Conservation (phyloP, 2,797 vertebrate genomes). For the Ctenopoma multispine region DNA sequence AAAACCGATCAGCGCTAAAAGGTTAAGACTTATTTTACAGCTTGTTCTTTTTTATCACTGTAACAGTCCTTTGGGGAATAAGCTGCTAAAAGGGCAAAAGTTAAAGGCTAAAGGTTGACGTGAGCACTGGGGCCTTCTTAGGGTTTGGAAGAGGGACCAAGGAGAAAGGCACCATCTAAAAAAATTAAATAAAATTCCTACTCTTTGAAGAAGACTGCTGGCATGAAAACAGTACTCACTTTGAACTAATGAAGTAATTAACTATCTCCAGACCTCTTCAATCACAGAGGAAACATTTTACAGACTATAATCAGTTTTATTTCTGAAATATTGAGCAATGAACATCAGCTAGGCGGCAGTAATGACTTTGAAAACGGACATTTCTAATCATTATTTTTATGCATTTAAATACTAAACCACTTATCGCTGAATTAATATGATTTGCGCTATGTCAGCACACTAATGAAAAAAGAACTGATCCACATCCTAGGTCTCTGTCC, state of each 20-base stretch:
- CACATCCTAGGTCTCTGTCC: constrained; percentile 24
- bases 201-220: constrained; percentile 16
- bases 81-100: constrained; percentile 38
- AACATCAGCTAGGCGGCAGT: constrained; percentile 50
- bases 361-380: constrained; percentile 57
- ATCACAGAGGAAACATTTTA: constrained; percentile 51
- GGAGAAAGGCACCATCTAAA: background rate
- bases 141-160: constrained; percentile 24
- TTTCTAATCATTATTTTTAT: constrained; percentile 46
- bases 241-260: constrained; percentile 60
- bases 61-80: constrained; percentile 51
- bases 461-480: constrained; percentile 16
- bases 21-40: constrained; percentile 57
- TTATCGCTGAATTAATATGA: constrained; percentile 46
- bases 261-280: constrained; percentile 41
- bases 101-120: constrained; percentile 20
- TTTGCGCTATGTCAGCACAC: constrained; percentile 19
- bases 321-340: constrained; percentile 58
- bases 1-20: constrained; percentile 56
- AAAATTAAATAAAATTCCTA: constrained; percentile 3
- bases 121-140: constrained; percentile 8
- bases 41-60: constrained; percentile 54
- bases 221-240: constrained; percentile 38
- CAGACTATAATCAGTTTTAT: constrained; percentile 54
- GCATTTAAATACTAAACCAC: constrained; percentile 42